Base-by-base conservation (phyloP, 2,113 vertebrate genomes). In the Mustelus asterias region DNA sequence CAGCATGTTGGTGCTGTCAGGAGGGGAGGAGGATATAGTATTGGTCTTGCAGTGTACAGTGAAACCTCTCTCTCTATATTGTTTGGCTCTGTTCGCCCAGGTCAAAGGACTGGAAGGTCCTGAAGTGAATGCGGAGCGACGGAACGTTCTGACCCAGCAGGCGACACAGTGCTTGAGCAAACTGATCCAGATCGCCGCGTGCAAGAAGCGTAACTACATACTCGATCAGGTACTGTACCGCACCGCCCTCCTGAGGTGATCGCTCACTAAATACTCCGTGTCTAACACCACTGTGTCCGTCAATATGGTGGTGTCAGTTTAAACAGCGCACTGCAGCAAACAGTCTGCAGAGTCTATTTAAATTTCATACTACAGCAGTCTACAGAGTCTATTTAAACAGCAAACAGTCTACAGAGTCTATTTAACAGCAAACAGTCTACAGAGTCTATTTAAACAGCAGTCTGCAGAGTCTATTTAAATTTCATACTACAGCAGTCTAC, bases 141-240 rank as follows among this genome's bases (percentile, higher is more conserved):
- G 96, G 96, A 98, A 98, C 70, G 96, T 96, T 96, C 96, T 97
- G 96, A 97, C 98, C 89, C 98, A 98, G 97, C 98, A 99, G 97
- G 98, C 98, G 70, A 98, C 98, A 96, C 98, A 98, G 96, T 99
- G 98, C 97, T 97, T 99, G 95, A 98, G 98, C 96, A 97, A 98
- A 80, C 97, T 99, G 96, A 98, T 99, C 96, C 98, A 98, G 96
- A 96, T 98, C 13, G 98, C 98, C 95, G 98, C 98, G 60, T 96
- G 97, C 96, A 98, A 97, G 96, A 98, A 97, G 92, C 97, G 98
- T 41, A 99, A 99, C 97, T 99, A 98, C 96, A 99, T 99, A 96
- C 97, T 99, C 10, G 98, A 99, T 96, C 98, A 99, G 98, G 98
- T 99, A 97, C 85, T 96, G 11, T 60, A 5, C 48, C 5, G 48